These are phyloP conservation scores for Pteropus rufus DNA, from an alignment of 2,797 vertebrate genomes.

Conservation along the genomic window DNA sequence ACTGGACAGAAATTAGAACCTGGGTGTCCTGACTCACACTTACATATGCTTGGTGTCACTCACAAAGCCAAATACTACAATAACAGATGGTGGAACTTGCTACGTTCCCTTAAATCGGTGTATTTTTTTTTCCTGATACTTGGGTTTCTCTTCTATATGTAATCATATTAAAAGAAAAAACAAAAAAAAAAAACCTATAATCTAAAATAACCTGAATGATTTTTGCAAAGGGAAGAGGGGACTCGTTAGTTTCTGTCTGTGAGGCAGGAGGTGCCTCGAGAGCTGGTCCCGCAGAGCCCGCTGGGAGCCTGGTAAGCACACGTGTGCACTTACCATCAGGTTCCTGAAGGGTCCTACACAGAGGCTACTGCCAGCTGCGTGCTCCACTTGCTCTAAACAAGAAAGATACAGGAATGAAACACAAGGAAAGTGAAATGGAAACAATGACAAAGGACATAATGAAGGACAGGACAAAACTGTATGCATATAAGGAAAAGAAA, in stretches of 20 bases:
- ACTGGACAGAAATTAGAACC: not conserved
- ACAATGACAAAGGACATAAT: slow-evolving; percentile 75
- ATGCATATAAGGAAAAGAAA: slow-evolving; percentile 48
- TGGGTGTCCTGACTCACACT: not conserved
- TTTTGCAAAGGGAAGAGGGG: not conserved
- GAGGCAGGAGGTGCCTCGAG: not conserved
- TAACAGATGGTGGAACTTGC: not conserved
- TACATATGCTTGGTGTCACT: not conserved
- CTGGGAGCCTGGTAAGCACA: slow-evolving; percentile 84
- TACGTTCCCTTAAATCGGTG: not conserved
- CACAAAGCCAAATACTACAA: not conserved
- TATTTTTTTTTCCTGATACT: not conserved
- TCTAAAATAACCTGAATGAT: not conserved
- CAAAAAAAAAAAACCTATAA: not conserved
- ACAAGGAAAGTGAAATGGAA: slow-evolving; percentile 82
- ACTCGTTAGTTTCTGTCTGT: not conserved
- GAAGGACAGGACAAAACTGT: slow-evolving; percentile 68
- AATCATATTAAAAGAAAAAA: not conserved
- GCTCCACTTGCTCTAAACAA: slow-evolving; percentile 85
- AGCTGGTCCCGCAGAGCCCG: not conserved
- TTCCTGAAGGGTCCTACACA: slow-evolving; percentile 84
- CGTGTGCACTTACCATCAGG: slow-evolving; percentile 84
- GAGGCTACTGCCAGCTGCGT: slow-evolving; percentile 83
- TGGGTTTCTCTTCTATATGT: not conserved
- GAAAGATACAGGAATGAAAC: slow-evolving; percentile 86